These are phyloP conservation scores for Anguilla pacifica DNA, from an alignment of 2,797 vertebrate genomes.

Conservation along the genomic window DNA sequence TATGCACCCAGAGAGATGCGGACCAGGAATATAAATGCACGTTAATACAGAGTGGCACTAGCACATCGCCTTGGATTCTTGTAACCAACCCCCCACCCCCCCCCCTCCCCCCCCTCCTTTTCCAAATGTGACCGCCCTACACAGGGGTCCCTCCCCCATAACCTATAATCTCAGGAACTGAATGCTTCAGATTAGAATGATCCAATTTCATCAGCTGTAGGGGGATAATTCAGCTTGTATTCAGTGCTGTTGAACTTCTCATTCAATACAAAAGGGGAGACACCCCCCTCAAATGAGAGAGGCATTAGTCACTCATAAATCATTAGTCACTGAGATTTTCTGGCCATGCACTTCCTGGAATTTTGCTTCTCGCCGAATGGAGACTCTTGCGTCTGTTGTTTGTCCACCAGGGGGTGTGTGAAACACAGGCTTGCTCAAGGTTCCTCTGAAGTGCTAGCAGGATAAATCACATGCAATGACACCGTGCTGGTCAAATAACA, in stretches of 20 bases:
- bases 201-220: not conserved
- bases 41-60: not conserved
- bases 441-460: not conserved
- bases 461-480: conserved; percentile 1
- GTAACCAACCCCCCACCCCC: not conserved
- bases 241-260: conserved; percentile 28
- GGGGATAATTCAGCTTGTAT: not conserved
- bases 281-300: conserved; percentile 17
- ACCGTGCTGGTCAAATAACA: conserved; percentile 1
- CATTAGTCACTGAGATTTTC: not conserved
- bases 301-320: conserved; percentile 32
- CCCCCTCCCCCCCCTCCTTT: not conserved
- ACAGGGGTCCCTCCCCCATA: not conserved
- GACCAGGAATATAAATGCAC: not conserved
- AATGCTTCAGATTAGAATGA: conserved; percentile 14
- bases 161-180: conserved; percentile 8
- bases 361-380: conserved; percentile 31
- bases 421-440: conserved; percentile 20
- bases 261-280: conserved; percentile 36
- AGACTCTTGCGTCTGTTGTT: conserved; percentile 9
- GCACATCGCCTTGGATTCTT: not conserved
- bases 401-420: conserved; percentile 41
- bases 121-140: not conserved
- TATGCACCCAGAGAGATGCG: not conserved
- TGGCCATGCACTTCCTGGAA: conserved; percentile 30